phyloP scores from a whole-genome alignment of 1,140 invertebrate genomes.

The Bradysia coprophila region DNA sequence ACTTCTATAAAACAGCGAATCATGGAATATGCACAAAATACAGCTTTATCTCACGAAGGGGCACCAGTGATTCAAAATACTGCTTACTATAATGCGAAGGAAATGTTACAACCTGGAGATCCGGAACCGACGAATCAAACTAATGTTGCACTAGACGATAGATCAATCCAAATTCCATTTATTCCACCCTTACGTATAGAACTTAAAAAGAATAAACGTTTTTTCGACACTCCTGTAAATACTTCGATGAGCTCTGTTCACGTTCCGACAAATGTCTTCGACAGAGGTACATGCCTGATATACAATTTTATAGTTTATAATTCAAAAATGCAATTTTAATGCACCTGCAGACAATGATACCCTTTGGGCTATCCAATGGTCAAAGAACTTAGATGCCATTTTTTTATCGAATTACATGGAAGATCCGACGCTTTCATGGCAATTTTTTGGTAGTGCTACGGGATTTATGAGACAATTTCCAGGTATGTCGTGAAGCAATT shows the following conservation, averaged over 20 bases:
- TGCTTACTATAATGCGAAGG: conserved; percentile 54
- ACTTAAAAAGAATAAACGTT: conserved; percentile 50
- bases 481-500: conserved; percentile 37
- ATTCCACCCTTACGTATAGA: conserved; percentile 30
- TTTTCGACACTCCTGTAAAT: conserved; percentile 65
- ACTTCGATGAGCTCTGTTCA: conserved; percentile 75
- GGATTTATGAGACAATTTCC: conserved; percentile 93
- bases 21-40: conserved; percentile 61
- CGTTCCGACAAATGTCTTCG: conserved; percentile 90
- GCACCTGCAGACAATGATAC: conserved; percentile 26
- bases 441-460: conserved; percentile 90
- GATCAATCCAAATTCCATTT: conserved; percentile 30
- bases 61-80: conserved; percentile 40
- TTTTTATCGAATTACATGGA: conserved; percentile 75
- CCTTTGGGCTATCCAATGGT: conserved; percentile 56
- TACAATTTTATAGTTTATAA: no score
- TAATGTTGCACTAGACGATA: conserved; percentile 27
- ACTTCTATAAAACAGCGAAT: conserved; percentile 35
- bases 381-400: conserved; percentile 66
- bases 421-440: conserved; percentile 84
- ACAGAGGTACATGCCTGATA: conserved; percentile 69
- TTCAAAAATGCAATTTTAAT: no score
- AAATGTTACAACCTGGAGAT: conserved; percentile 33
- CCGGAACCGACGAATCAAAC: conserved; percentile 21
- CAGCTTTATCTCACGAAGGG: conserved; percentile 38